Conservation (phyloP, 1,140 invertebrate genomes). For the Trissolcus basalis region DNA sequence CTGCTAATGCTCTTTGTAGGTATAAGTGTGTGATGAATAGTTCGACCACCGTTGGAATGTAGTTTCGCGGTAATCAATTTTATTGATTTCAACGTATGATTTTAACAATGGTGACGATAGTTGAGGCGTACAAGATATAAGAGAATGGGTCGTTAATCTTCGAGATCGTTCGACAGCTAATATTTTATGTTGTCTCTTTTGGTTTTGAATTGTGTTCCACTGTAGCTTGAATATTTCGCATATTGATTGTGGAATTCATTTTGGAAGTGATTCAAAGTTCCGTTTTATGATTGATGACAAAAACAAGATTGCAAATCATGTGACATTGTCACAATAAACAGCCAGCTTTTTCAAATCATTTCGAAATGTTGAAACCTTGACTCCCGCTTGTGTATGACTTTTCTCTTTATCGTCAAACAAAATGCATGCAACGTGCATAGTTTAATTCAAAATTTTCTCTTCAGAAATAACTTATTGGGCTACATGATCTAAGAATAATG, state of each 20-base stretch:
- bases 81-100: constrained; percentile 60
- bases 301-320: background rate
- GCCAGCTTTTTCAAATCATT: too few species aligned
- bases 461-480: too few species aligned
- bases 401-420: too few species aligned
- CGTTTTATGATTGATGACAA: constrained; percentile 1
- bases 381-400: too few species aligned
- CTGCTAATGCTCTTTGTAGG: constrained; percentile 49
- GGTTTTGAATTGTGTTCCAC: constrained; percentile 13
- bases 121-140: constrained; percentile 26
- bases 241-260: constrained; percentile 30
- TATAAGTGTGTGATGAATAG: constrained; percentile 67
- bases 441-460: too few species aligned
- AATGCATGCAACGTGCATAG: too few species aligned
- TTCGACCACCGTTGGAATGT: constrained; percentile 67
- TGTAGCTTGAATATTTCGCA: constrained; percentile 5
- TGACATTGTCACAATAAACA: too few species aligned
- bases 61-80: constrained; percentile 66
- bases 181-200: constrained; percentile 40
- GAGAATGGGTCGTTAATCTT: constrained; percentile 51
- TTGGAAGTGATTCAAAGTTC: constrained; percentile 8
- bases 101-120: constrained; percentile 61
- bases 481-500: too few species aligned
- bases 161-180: constrained; percentile 44
- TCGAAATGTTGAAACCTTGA: too few species aligned